Evolutionary conservation across 2,888 invertebrate species (phyloP), one percentile per base, ranked within the genome.

Genomic region (Schizaphis graminum): DNA sequence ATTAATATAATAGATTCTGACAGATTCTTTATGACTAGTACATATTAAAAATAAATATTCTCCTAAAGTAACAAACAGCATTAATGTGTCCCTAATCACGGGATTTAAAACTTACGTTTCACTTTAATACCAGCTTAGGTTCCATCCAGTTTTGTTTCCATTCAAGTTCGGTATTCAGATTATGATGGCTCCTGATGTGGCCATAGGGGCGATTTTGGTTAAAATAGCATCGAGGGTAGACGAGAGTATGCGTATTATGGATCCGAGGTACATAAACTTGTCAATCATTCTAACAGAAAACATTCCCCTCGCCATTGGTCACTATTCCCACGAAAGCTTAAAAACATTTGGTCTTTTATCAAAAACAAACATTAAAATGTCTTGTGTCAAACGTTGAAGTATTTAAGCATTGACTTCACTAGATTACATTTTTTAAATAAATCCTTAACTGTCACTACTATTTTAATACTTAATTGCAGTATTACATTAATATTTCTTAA

Each of bases 51-150:
- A 93, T 53, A 56, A 93, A 93, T 93, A 93, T 61, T 77, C 28
- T 53, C 26, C 92, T 44, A 41, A 56, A 89, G 88, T 88, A 89
- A 77, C 77, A 77, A 56, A 93, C 88, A 44, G 89, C 89, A 93
- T 93, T 93, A 89, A 93, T 93, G 41, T 93, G 77, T 77, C 67
- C 44, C 61, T 91, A 94, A 91, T 91, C 94, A 61, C 26, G 86
- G 90, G 90, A 90, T 86, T 94, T 94, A 94, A 90, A 94, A 91
- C 94, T 90, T 94, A 91, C 61, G 67, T 94, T 94, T 91, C 61
- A 86, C 90, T 94, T 91, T 94, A 94, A 94, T 94, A 86, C 94
- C 94, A 67, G 94, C 94, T 94, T 94, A 94, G 53, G 94, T 85
- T 94, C 53, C 86, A 53, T 87, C 89, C 90, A 91, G 94, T 94